phyloP scores from a whole-genome alignment of 2,888 invertebrate genomes.

The Drosophila paranaensis region DNA sequence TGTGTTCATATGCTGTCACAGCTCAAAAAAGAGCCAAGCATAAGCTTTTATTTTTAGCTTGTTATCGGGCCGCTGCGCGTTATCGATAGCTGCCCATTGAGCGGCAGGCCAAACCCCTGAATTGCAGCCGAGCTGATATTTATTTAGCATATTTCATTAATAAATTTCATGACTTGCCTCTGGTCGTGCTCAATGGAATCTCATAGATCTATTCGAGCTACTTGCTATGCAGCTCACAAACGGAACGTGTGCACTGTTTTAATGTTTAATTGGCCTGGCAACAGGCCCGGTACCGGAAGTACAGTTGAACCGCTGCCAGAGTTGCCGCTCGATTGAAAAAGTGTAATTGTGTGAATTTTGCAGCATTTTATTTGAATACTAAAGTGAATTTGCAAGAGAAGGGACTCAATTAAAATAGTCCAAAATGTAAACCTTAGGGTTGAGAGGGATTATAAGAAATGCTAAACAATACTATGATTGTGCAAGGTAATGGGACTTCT shows the following conservation, averaged over 20 bases:
- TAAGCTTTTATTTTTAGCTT: constrained; percentile 67
- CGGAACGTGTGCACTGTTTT: constrained; percentile 58
- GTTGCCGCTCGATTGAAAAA: constrained; percentile 4
- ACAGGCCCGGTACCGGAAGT: constrained; percentile 66
- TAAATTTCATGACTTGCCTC: constrained; percentile 50
- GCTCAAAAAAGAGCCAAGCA: constrained; percentile 16
- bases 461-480: neutral
- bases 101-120: constrained; percentile 30
- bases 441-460: neutral
- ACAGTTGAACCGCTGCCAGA: constrained; percentile 43
- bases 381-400: neutral
- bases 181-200: constrained; percentile 5
- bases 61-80: constrained; percentile 13
- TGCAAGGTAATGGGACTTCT: neutral
- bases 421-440: neutral
- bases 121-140: neutral
- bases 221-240: constrained; percentile 49
- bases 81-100: constrained; percentile 23
- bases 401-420: neutral
- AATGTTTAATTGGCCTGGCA: constrained; percentile 68
- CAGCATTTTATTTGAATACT: neutral
- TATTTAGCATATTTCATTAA: constrained; percentile 56
- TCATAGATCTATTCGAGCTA: constrained; percentile 16
- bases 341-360: neutral
- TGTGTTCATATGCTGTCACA: constrained; percentile 1